Evolutionary conservation across 2,113 vertebrate genomes (phyloP), one percentile per base, ranked within the genome.

Genomic region (Pogonocichla stellata): DNA sequence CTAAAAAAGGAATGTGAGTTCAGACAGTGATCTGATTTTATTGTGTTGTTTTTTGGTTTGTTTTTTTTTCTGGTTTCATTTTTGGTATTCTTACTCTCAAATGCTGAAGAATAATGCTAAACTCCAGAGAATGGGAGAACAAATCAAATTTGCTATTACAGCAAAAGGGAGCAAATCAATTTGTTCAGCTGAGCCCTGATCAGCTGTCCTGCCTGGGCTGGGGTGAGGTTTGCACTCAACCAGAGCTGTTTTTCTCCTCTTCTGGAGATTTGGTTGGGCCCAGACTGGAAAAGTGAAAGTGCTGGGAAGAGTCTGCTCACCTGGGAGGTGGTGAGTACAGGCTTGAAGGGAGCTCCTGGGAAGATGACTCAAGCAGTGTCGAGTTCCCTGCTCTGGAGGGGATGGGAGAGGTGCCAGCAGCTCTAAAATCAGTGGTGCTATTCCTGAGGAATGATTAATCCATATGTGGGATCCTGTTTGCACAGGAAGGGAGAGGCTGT

Each of bases 401-500:
- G 79, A 5, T 8, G 67, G 85, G 72, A 95, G 70, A 83, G 29
- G 25, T 67, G 92, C 92, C 92, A 92, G 5, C 11, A 47, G 0
- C 36, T 51, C 62, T 40, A 17, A 80, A 47, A n/a, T 28, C 2
- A 2, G 38, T 26, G 1, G 26, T 78, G 7, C 67, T 94, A 1
- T 70, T 90, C 75, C 75, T 80, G 85, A 90, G 71, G 67, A 36
- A 60, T 48, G 82, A 80, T 86, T 93, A 93, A 94, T 96, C 13
- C 74, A 48, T 26, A 2, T 69, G 70, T 87, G 54, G 84, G 88
- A 66, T 29, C 74, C 17, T 38, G 33, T 78, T 78, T 92, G 69
- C 22, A 50, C 85, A 95, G 94, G 92, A 97, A 96, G 93, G 92
- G 94, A 95, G 94, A 71, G 94, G 93, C 85, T 43, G 14, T 4